Evolutionary conservation across 2,113 vertebrate genomes (phyloP), one percentile per base, ranked within the genome.

Genomic region (Motacilla alba): DNA sequence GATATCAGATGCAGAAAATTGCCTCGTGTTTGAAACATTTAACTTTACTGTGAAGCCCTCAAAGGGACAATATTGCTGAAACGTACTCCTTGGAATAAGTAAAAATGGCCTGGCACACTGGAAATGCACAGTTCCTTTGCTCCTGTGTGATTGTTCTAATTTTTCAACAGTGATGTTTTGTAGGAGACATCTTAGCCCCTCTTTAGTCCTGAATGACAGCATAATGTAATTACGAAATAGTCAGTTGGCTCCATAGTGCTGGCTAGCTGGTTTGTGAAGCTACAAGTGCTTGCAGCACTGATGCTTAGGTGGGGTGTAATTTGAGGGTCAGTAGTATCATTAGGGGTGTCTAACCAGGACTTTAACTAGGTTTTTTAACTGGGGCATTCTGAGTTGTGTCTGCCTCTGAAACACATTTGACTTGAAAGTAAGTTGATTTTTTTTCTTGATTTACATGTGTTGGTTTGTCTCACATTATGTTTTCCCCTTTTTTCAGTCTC

Each of bases 401-500:
- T 82, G 69, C 44, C 70, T 41, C 68, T 83, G 68, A 73, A 77
- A 70, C 62, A 24, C 33, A 30, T 6, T 10, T 26, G 11, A 52
- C n/a, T 41, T 52, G 28, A 73, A 68, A 74, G 39, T 9, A 24
- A 60, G 15, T 19, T 76, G 52, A 19, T 74, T 75, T 68, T 60
- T 74, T 72, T 56, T 39, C 24, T 11, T 7, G 11, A 41, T 44
- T n/a, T 55, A 17, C 62, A 19, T 14, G 7, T 59, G 44, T 87
- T 62, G 28, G 16, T 88, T 84, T 84, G 49, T n/a, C 79, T 75
- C 81, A 83, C 41, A 7, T 53, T 60, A 31, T 88, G 55, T 37
- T 62, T 83, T 63, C 44, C 72, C 31, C 28, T 44, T 44, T 10
- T 73, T 83, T 9, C 93, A 99, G 99, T 99, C 99, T 77, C 98